Conservation (phyloP, 2,113 vertebrate genomes). For the Spermophilus dauricus region DNA sequence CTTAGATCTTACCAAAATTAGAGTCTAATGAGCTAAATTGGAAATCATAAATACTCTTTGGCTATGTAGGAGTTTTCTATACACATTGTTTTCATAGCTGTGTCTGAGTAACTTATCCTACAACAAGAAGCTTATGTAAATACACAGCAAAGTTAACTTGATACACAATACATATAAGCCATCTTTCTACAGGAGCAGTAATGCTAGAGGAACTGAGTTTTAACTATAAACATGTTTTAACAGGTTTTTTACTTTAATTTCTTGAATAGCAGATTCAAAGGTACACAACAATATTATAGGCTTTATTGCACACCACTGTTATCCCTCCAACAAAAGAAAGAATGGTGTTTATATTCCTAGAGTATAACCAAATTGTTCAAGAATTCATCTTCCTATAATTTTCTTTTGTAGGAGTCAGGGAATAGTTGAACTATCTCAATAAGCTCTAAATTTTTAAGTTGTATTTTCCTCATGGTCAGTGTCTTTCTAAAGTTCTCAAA, state of each 20-base stretch:
- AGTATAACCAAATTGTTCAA: conserved; percentile 41
- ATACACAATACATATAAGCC: background rate
- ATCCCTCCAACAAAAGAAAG: conserved; percentile 33
- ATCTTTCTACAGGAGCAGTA: background rate
- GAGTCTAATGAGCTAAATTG: background rate
- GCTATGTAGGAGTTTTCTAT: background rate
- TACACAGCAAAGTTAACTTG: background rate
- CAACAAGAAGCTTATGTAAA: background rate
- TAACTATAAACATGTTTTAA: conserved; percentile 48
- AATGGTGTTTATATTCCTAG: background rate
- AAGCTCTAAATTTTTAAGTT: conserved; percentile 6
- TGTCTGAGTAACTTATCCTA: background rate
- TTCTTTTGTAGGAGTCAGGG: background rate
- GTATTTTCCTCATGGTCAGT: background rate
- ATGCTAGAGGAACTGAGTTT: background rate
- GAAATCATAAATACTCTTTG: background rate
- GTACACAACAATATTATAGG: background rate
- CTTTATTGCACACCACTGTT: background rate
- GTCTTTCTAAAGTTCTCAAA: background rate
- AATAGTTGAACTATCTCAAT: background rate
- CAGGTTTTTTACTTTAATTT: conserved; percentile 37
- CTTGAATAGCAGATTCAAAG: background rate
- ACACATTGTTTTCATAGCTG: background rate
- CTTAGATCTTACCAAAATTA: background rate
- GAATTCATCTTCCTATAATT: conserved; percentile 56